Evolutionary conservation across 2,113 vertebrate species (phyloP), one percentile per base, ranked within the genome.

Genomic region (Gymnocephalus cernua): DNA sequence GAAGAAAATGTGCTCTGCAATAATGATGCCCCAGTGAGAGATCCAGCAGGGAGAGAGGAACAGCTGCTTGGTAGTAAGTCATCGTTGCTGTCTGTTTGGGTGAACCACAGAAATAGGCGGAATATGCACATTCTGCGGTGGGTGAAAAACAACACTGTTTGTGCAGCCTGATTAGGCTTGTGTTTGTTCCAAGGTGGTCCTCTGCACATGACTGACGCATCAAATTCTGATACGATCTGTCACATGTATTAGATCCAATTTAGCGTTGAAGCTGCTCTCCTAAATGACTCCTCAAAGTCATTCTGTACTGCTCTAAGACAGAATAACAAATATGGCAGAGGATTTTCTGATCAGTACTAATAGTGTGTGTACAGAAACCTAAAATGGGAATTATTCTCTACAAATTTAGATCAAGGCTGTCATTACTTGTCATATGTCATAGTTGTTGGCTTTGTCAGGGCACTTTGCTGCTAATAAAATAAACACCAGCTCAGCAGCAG

Each of bases 271-370:
- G 64, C 62, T 63, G 38, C 58, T 79, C 54, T 63, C 56, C 64
- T 53, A 48, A 18, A n/a, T 1, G 16, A 71, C 73, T 75, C 44
- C 45, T 87, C 82, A 92, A 84, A 82, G 91, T 89, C 87, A 77
- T 2, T 7, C 66, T 45, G 73, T 2, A 9, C 66, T 45, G 73
- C 77, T 80, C n/a, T 4, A 19, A 66, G 14, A 38, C 63, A 18
- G 44, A 68, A 82, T 79, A 53, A 74, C 13, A 68, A 74, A 69
- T 64, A 45, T 19, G 32, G 16, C 15, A 38, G 66, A 66, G 61
- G 61, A 61, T 72, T 84, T 75, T 77, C 47, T 69, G 11, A 66
- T 88, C 32, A 51, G 10, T 57, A 78, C 73, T 64, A 71, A 71
- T 74, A 54, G 62, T 54, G 27, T 50, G 19, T 64, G 13, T 38